Evolutionary conservation across 2,113 vertebrate genomes (phyloP).

Genomic region (Malurus cyaneus): DNA sequence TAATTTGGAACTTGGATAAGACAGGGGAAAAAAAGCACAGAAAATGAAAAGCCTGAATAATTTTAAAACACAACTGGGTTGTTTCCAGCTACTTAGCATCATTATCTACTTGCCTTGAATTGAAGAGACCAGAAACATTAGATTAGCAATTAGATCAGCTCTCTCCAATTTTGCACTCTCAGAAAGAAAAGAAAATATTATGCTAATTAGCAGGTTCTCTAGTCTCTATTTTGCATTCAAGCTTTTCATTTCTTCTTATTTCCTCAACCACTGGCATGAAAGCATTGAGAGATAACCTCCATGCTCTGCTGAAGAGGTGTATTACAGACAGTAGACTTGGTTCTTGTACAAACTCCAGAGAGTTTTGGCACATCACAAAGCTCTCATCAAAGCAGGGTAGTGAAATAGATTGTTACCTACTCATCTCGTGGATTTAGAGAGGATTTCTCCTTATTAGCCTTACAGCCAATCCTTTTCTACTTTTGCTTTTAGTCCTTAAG

Average conservation of each 20-base stretch:
- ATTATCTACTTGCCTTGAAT: conserved; percentile 2
- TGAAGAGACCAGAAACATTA: conserved; percentile 3
- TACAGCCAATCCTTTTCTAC: neutral
- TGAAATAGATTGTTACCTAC: neutral
- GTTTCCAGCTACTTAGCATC: neutral
- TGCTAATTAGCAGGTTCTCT: conserved; percentile 21
- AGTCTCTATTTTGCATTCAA: neutral
- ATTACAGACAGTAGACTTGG: neutral
- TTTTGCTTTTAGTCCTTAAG: conserved; percentile 2
- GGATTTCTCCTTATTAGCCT: neutral
- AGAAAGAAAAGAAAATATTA: conserved; percentile 32
- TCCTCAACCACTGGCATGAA: neutral
- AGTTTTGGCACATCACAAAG: neutral
- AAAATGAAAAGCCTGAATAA: neutral
- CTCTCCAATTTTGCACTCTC: conserved; percentile 13
- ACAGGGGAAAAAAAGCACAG: neutral
- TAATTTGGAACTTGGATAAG: neutral
- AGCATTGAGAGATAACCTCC: neutral
- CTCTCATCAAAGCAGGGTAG: neutral
- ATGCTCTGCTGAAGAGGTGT: neutral
- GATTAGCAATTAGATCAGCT: conserved; percentile 53
- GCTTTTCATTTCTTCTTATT: conserved; percentile 3
- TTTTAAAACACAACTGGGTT: neutral
- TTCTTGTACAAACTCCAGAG: neutral
- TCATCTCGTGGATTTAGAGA: neutral